These are phyloP conservation scores for Cryptocephalus moraei DNA, from an alignment of 2,888 invertebrate species.

Conservation along the genomic window DNA sequence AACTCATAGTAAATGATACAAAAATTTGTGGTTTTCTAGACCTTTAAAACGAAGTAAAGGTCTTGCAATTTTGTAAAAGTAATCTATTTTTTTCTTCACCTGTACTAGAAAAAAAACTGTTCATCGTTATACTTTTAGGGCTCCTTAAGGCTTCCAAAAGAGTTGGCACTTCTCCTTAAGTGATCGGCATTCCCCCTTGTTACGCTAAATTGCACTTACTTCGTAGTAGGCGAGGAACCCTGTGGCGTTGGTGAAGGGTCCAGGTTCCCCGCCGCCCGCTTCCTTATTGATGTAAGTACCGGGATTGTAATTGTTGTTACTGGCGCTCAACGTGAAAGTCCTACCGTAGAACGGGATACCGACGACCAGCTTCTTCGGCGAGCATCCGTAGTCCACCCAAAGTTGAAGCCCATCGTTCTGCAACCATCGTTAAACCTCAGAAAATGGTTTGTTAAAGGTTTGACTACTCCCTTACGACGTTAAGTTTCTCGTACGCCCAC, in stretches of 20 bases:
- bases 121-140: too few species aligned
- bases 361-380: slow-evolving; percentile 75
- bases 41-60: too few species aligned
- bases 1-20: too few species aligned
- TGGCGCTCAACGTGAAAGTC: slow-evolving; percentile 69
- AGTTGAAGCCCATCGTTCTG: slow-evolving; percentile 78
- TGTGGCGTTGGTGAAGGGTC: slow-evolving; percentile 76
- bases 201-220: slow-evolving; percentile 39
- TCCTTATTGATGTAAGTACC: slow-evolving; percentile 87
- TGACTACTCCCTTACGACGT: slow-evolving; percentile 57
- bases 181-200: too few species aligned
- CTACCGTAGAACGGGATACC: slow-evolving; percentile 86
- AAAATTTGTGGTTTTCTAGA: too few species aligned
- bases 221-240: slow-evolving; percentile 84
- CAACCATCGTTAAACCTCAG: slow-evolving; percentile 14
- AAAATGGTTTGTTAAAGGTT: neutral
- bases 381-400: slow-evolving; percentile 85
- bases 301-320: slow-evolving; percentile 72
- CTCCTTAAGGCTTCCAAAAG: too few species aligned
- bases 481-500: slow-evolving; percentile 80
- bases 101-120: too few species aligned
- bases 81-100: too few species aligned
- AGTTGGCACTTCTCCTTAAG: too few species aligned
- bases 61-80: too few species aligned
- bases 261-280: slow-evolving; percentile 78